A percentile compares a stretch with the other conserved stretches of the same genome.
phyloP scores from a whole-genome alignment of 2,888 invertebrate species.

The Platerodrilus igneus region DNA sequence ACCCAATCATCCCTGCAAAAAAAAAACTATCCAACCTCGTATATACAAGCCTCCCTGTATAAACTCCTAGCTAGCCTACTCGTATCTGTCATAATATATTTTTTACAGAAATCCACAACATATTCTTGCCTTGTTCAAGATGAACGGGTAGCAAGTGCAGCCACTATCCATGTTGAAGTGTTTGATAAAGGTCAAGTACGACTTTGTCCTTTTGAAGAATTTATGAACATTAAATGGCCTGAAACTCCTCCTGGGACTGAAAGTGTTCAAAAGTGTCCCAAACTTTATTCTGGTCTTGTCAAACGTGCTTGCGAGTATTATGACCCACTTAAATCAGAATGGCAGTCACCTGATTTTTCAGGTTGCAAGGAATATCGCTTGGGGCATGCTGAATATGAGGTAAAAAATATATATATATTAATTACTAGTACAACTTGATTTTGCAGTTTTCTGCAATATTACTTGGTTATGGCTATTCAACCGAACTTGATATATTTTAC shows the following conservation, averaged over 20 bases:
- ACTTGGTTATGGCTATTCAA: slow-evolving; percentile 54
- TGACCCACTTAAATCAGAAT: slow-evolving; percentile 62
- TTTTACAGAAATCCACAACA: slow-evolving; percentile 65
- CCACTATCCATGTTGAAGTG: slow-evolving; percentile 62
- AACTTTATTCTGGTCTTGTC: slow-evolving; percentile 51
- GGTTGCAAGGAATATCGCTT: too few relatives aligned
- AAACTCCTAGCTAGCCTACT: too few relatives aligned
- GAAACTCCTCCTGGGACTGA: slow-evolving; percentile 70
- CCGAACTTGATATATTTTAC: background rate
- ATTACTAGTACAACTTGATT: too few relatives aligned
- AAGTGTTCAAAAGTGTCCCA: slow-evolving; percentile 61
- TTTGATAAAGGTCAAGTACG: slow-evolving; percentile 57
- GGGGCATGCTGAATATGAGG: too few relatives aligned
- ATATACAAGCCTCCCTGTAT: too few relatives aligned
- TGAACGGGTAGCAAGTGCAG: slow-evolving; percentile 49
- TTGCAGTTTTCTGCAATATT: slow-evolving; percentile 53
- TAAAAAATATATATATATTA: too few relatives aligned
- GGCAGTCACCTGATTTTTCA: slow-evolving; percentile 74
- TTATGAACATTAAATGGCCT: slow-evolving; percentile 59
- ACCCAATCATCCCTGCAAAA: too few relatives aligned
- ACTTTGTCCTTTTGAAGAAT: slow-evolving; percentile 54
- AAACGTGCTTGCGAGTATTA: slow-evolving; percentile 56
- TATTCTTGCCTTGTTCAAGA: slow-evolving; percentile 68
- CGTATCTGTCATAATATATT: background rate
- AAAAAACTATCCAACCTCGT: too few relatives aligned